phyloP scores from a whole-genome alignment of 2,888 invertebrate species.

The Strigamia transsilvanica region DNA sequence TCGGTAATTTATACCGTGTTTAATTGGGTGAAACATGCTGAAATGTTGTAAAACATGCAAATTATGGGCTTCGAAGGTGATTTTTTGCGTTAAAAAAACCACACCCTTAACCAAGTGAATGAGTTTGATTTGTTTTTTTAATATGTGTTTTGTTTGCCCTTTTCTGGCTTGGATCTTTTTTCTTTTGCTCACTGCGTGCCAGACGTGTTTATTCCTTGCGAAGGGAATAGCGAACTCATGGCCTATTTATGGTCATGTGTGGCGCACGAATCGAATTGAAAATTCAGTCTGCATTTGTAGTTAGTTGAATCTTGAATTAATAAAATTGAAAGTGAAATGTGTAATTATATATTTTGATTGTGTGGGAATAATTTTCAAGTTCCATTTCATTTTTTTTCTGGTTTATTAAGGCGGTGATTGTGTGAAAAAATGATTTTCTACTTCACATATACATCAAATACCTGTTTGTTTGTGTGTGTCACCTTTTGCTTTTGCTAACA shows the following conservation, averaged over 20 bases:
- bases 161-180: not conserved
- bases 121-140: not conserved
- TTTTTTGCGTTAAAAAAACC: not conserved
- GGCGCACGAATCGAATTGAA: not conserved
- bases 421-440: not conserved
- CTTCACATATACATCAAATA: not conserved
- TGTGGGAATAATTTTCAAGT: no score
- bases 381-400: no score
- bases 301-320: not conserved
- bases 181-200: not conserved
- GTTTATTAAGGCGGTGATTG: no score
- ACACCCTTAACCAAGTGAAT: not conserved
- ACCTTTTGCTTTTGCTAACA: not conserved
- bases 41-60: not conserved
- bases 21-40: not conserved
- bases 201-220: not conserved
- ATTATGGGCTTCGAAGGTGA: not conserved
- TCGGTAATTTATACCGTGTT: not conserved
- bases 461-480: slow-evolving; percentile 2
- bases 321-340: not conserved
- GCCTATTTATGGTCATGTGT: not conserved
- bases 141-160: not conserved
- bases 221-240: slow-evolving; percentile 8
- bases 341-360: not conserved
- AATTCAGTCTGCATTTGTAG: not conserved